Base-by-base conservation (phyloP, 2,888 invertebrate genomes). In the Hyposoter didymator region DNA sequence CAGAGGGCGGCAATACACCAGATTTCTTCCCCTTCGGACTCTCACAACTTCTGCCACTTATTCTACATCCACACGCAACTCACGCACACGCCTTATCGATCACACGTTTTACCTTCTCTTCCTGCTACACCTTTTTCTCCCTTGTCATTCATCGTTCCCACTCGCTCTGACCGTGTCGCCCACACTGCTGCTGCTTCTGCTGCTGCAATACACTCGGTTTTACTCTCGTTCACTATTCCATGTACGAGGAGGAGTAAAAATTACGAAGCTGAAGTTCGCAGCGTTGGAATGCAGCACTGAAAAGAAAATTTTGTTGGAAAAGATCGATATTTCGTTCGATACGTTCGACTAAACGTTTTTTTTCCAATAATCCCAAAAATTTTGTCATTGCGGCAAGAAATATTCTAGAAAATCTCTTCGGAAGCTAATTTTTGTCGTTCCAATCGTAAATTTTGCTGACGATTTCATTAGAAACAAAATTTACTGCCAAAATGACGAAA, bases 31-130 rank as follows among this genome's bases (percentile, higher is more conserved):
- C 62, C 28, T 32, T 1, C 55, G 55, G 19, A 22, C 72, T 32
- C 74, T 62, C 3, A 70, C 3, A 70, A 78, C 39, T 73, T 72
- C 43, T 78, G 67, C 66, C 80, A 84, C 80, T 78, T 81, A 80
- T 84, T 81, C 69, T 78, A 81, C 84, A 76, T 86, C 78, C 47
- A 62, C 75, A 83, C 83, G 79, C 81, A 84, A 78, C 78, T 47
- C 84, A 84, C 76, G 74, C 80, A 76, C 75, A 52, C 74, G 80
- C 52, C 64, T 78, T 82, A 86, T 86, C 86, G 86, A 86, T 84
- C 76, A 86, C 76, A 52, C 39, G 10, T 74, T 70, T 66, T 43
- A 32, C 72, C 55, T 19, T 39, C 73, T n/a, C 74, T 52, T 8
- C 59, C 49, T 62, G 19, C 49, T 62, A 19, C 45, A 43, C 35